Percentiles rank a stretch among this genome's conserved stretches.
Evolutionary conservation across 1,140 invertebrate genomes (phyloP).

Genomic region (Ceratosolen solmsi): DNA sequence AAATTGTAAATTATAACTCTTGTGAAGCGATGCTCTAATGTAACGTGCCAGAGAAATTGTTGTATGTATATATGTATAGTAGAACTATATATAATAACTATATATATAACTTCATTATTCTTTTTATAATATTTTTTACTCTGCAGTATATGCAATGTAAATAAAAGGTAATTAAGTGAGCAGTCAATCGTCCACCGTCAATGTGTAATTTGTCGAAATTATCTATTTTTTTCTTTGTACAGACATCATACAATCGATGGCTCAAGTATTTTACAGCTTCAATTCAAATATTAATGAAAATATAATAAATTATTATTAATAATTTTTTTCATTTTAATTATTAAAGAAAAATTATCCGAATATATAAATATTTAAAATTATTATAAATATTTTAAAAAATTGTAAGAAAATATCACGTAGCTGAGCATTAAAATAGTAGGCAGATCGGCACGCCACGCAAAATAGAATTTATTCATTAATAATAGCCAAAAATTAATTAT

Average conservation of each 20-base stretch:
- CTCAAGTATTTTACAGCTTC: too few species aligned
- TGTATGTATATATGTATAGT: neutral
- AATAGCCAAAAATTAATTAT: neutral
- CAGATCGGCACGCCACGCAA: constrained; percentile 68
- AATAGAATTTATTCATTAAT: constrained; percentile 33
- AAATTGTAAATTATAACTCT: neutral
- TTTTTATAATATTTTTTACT: neutral
- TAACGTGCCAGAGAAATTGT: constrained; percentile 35
- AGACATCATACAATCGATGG: constrained; percentile 26
- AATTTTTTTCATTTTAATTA: too few species aligned
- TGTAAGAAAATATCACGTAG: constrained; percentile 39
- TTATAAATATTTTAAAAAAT: neutral
- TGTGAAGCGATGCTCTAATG: constrained; percentile 22
- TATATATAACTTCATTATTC: neutral
- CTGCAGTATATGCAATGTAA: neutral
- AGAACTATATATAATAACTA: neutral
- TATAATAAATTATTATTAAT: too few species aligned
- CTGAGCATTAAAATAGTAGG: constrained; percentile 64
- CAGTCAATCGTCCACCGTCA: constrained; percentile 50
- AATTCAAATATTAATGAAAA: too few species aligned
- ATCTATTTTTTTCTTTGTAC: neutral
- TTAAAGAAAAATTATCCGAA: neutral
- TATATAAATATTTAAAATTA: neutral
- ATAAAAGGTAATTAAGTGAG: neutral
- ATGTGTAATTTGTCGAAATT: constrained; percentile 25